A percentile compares a stretch with the other conserved stretches of the same genome.
phyloP scores from a whole-genome alignment of 2,888 invertebrate species.

The Leptopterna dolabrata region DNA sequence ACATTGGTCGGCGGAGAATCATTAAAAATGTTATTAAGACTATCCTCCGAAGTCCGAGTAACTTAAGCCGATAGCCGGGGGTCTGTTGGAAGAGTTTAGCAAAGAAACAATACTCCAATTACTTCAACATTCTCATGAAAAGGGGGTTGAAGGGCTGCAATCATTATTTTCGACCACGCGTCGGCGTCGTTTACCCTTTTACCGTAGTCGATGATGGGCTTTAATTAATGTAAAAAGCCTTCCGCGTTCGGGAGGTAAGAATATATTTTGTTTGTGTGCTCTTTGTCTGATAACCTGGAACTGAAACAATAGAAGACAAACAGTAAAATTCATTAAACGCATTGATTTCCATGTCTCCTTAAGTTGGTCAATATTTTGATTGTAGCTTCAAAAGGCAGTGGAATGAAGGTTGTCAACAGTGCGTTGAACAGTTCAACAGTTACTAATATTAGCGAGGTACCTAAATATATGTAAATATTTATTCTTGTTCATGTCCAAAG shows the following conservation, averaged over 20 bases:
- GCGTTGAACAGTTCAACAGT: too few species aligned
- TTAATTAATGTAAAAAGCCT: background rate
- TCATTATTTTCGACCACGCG: conserved; percentile 22
- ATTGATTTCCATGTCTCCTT: too few species aligned
- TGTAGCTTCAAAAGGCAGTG: too few species aligned
- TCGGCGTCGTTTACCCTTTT: conserved; percentile 5
- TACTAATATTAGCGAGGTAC: too few species aligned
- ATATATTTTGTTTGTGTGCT: background rate
- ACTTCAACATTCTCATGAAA: background rate
- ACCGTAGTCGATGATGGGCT: background rate
- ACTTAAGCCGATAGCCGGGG: background rate
- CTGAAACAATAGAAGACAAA: too few species aligned
- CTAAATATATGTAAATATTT: too few species aligned
- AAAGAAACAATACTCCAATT: conserved; percentile 29
- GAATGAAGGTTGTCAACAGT: too few species aligned
- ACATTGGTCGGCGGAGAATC: background rate
- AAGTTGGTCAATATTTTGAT: too few species aligned
- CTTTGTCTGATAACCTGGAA: background rate
- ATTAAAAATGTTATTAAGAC: conserved; percentile 22
- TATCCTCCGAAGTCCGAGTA: conserved; percentile 14
- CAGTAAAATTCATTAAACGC: too few species aligned
- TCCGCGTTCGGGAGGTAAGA: background rate
- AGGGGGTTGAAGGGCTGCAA: background rate
- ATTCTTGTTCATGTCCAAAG: too few species aligned
- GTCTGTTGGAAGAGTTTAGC: background rate